phyloP scores from a whole-genome alignment of 2,888 invertebrate species.

The Leptopilina syphax region DNA sequence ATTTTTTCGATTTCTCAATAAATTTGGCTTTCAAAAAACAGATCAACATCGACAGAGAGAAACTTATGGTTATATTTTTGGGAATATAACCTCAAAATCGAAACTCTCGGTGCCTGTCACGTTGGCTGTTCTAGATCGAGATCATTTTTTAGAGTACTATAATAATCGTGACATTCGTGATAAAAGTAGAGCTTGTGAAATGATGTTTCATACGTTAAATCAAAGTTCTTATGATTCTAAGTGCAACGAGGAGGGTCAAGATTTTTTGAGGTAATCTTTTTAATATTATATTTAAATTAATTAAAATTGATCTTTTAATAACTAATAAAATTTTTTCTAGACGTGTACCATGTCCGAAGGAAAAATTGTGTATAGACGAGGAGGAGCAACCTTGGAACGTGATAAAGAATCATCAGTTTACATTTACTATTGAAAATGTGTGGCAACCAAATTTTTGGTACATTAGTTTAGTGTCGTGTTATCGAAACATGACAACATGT shows the following conservation, averaged over 20 bases:
- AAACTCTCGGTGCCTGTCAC: constrained; percentile 85
- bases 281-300: no score
- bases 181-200: constrained; percentile 87
- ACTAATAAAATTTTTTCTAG: constrained; percentile 71
- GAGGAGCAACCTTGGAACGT: constrained; percentile 88
- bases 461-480: constrained; percentile 95
- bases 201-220: constrained; percentile 92
- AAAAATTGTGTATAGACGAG: constrained; percentile 90
- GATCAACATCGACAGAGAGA: constrained; percentile 90
- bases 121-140: constrained; percentile 93
- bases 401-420: constrained; percentile 93
- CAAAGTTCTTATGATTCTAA: constrained; percentile 89
- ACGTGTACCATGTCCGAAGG: constrained; percentile 89
- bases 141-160: constrained; percentile 93
- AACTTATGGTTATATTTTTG: constrained; percentile 96
- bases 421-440: constrained; percentile 93
- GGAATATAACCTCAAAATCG: constrained; percentile 90
- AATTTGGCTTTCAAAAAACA: constrained; percentile 98
- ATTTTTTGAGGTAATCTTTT: constrained; percentile 81
- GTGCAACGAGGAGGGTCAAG: constrained; percentile 87
- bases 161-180: constrained; percentile 84
- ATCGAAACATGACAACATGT: constrained; percentile 87
- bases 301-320: no score
- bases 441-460: constrained; percentile 98
- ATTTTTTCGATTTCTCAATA: constrained; percentile 94